A percentile compares a stretch with the other conserved stretches of the same genome.
phyloP scores from a whole-genome alignment of 1,140 invertebrate species.

The Oryctes rhinoceros region DNA sequence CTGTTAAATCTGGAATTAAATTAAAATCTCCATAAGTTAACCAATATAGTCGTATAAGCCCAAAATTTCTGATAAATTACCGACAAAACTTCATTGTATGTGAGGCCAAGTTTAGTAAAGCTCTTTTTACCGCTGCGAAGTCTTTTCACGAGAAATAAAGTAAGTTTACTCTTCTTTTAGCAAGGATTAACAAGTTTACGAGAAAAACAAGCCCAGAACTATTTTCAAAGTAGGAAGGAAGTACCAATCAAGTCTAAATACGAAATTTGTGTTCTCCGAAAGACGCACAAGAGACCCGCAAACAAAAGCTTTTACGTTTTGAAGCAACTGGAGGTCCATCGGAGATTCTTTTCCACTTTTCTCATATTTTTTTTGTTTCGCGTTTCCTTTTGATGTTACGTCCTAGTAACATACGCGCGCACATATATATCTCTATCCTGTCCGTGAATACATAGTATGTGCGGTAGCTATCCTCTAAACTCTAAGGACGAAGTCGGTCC shows the following conservation, averaged over 20 bases:
- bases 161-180: too few relatives aligned
- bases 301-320: neutral
- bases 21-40: too few relatives aligned
- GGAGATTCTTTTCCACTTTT: neutral
- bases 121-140: too few relatives aligned
- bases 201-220: neutral
- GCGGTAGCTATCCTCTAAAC: neutral
- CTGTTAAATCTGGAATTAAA: too few relatives aligned
- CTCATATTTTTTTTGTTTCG: neutral
- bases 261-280: conserved; percentile 5
- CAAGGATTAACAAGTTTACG: neutral
- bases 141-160: too few relatives aligned
- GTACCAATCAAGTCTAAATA: conserved; percentile 5
- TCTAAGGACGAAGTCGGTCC: neutral
- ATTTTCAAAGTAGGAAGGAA: neutral
- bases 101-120: too few relatives aligned
- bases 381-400: conserved; percentile 30
- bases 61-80: too few relatives aligned
- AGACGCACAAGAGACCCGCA: neutral
- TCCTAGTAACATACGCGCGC: neutral
- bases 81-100: too few relatives aligned
- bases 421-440: neutral
- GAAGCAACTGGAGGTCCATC: neutral
- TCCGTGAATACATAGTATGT: neutral
- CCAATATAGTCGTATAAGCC: too few relatives aligned